Evolutionary conservation across 2,113 vertebrate species (phyloP), one percentile per base, ranked within the genome.

Genomic region (Chloebia gouldiae): DNA sequence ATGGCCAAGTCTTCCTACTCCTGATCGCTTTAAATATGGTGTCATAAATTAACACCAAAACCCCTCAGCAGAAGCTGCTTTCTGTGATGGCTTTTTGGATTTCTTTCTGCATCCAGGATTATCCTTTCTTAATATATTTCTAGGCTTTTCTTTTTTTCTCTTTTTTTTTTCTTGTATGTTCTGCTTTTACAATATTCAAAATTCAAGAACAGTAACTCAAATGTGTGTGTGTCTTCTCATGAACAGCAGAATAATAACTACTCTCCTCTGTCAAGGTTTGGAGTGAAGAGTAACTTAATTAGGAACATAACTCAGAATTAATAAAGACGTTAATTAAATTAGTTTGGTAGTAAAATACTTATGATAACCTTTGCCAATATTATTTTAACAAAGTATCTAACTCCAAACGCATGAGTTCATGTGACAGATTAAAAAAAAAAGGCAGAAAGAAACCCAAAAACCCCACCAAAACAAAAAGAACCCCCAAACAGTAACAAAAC

Each of bases 371-470:
- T 84, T 71, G n/a, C 54, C 44, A 35, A 15, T 49, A 63, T 50
- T 92, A 35, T 47, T 66, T 70, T 27, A 87, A 76, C 27, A 82
- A 68, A 73, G 42, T 39, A 64, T 35, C 13, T 17, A 71, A 78
- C 66, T 63, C 21, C 11, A 90, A 72, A 42, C 4, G 7, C 28
- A 9, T 15, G 10, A 75, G 5, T 71, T 49, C 7, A 66, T 28
- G 4, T 49, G 10, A 3, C 15, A 94, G 30, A 24, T 80, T 61
- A 2, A 5, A 10, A 72, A 37, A 75, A 39, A 16, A 21, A 18
- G 6, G 1, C 1, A 7, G 49, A 44, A 33, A 49, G 1, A 42
- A 2, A 20, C 1, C 1, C 19, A 61, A 56, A 39, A 51, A 2
- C 3, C 7, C 2, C 6, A 19, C 11, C 8, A 50, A 42, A 76